A percentile compares a stretch with the other conserved stretches of the same genome.
These are phyloP conservation scores for Oscheius sp. DNA, from an alignment of 2,888 invertebrate species.

Conservation along the genomic window DNA sequence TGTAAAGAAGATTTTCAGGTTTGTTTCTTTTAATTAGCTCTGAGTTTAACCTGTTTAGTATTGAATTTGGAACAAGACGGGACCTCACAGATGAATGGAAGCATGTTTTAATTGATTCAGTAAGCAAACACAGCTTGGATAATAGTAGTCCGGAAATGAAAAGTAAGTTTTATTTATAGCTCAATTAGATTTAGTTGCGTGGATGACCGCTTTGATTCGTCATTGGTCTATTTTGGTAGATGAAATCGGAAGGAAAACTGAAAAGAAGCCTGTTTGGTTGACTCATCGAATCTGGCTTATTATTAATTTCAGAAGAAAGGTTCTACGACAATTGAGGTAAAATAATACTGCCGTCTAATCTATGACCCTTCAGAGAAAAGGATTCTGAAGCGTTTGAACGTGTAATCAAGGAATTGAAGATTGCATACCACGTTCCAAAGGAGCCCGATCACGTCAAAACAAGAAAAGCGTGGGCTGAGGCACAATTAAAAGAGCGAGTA, in stretches of 20 bases:
- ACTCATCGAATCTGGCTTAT: constrained; percentile 60
- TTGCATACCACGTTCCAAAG: constrained; percentile 66
- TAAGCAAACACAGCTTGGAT: constrained; percentile 61
- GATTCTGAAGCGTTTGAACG: constrained; percentile 53
- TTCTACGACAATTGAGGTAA: constrained; percentile 52
- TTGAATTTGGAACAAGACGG: constrained; percentile 61
- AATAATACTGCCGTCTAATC: too few species aligned
- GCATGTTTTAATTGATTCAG: constrained; percentile 53
- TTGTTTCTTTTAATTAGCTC: not conserved
- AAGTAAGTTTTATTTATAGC: constrained; percentile 41
- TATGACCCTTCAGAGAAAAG: constrained; percentile 48
- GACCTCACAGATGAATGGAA: constrained; percentile 66
- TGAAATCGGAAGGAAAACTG: constrained; percentile 54
- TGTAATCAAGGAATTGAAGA: constrained; percentile 57
- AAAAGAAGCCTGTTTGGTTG: constrained; percentile 65
- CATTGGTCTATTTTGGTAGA: constrained; percentile 67
- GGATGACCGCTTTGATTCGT: constrained; percentile 66
- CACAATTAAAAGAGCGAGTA: constrained; percentile 57
- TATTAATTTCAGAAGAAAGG: constrained; percentile 60
- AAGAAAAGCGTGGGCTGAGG: constrained; percentile 66
- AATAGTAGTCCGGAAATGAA: constrained; percentile 57
- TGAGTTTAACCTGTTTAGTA: constrained; percentile 40
- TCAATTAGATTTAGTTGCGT: constrained; percentile 56
- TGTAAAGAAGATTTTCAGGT: constrained; percentile 65
- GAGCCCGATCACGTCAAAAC: constrained; percentile 60